Conservation (phyloP, 1,140 invertebrate species). For the Hyles euphorbiae region DNA sequence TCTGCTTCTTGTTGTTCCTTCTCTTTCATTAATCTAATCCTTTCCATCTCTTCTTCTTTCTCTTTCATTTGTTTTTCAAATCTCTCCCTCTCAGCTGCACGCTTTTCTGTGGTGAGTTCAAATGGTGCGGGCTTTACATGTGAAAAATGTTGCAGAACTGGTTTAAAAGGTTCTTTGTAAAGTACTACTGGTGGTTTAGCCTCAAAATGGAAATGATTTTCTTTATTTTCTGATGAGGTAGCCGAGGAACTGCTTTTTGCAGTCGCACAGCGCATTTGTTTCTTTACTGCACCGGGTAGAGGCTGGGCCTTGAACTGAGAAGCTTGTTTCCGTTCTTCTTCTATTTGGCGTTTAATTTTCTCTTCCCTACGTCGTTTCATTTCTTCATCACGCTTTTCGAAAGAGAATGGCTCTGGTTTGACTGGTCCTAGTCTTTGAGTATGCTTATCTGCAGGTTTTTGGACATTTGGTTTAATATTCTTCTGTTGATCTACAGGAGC, state of each 20-base stretch:
- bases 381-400: slow-evolving; percentile 62
- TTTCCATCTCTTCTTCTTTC: slow-evolving; percentile 56
- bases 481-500: slow-evolving; percentile 35
- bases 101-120: slow-evolving; percentile 53
- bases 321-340: slow-evolving; percentile 55
- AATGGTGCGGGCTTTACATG: slow-evolving; percentile 47
- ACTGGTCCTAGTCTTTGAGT: slow-evolving; percentile 40
- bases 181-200: slow-evolving; percentile 50
- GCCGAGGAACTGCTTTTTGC: slow-evolving; percentile 34
- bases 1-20: slow-evolving; percentile 44
- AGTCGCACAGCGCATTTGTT: slow-evolving; percentile 38
- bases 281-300: slow-evolving; percentile 51
- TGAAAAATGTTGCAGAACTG: slow-evolving; percentile 37
- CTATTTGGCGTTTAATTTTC: slow-evolving; percentile 50
- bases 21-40: slow-evolving; percentile 36
- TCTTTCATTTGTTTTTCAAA: slow-evolving; percentile 57
- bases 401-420: slow-evolving; percentile 60
- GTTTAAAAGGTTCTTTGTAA: slow-evolving; percentile 66
- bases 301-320: slow-evolving; percentile 62
- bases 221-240: slow-evolving; percentile 61
- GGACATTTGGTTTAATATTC: slow-evolving; percentile 16
- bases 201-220: slow-evolving; percentile 59
- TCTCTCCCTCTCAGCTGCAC: slow-evolving; percentile 52
- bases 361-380: slow-evolving; percentile 51
- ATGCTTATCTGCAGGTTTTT: slow-evolving; percentile 30